phyloP scores from a whole-genome alignment of 2,797 vertebrate genomes.

The Peromyscus nudipes region DNA sequence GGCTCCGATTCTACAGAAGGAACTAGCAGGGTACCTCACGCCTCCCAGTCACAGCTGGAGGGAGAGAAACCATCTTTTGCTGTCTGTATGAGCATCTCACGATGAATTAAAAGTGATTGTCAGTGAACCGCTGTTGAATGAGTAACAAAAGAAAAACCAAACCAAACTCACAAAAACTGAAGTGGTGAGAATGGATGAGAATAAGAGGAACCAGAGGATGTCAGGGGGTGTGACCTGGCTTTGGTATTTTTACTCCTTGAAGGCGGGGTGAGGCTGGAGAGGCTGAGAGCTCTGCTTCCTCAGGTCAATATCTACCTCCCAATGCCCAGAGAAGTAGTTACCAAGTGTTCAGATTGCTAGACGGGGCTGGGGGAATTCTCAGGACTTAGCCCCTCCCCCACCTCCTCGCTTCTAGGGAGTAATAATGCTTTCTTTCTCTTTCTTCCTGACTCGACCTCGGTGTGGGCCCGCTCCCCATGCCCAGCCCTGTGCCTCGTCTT shows the following conservation, averaged over 20 bases:
- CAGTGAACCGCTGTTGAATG: neutral
- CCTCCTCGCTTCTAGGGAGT: neutral
- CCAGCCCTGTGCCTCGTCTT: constrained; percentile 97
- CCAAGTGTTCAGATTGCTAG: neutral
- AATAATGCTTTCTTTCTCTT: constrained; percentile 66
- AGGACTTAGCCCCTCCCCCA: neutral
- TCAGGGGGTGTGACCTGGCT: neutral
- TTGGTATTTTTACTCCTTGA: neutral
- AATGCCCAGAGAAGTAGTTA: neutral
- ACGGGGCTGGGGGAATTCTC: neutral
- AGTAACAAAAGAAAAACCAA: neutral
- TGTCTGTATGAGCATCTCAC: too few species aligned
- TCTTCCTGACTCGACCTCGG: neutral
- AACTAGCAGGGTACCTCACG: neutral
- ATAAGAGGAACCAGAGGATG: too few species aligned
- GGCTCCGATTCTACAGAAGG: neutral
- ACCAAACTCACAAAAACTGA: neutral
- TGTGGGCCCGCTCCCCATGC: neutral
- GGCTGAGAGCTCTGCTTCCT: neutral
- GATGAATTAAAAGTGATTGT: neutral
- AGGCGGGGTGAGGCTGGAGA: neutral
- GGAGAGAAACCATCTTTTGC: too few species aligned
- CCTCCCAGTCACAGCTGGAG: neutral
- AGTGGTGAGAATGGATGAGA: neutral
- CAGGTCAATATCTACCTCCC: neutral